These are phyloP conservation scores for Stegana nigrithorax DNA, from an alignment of 2,888 invertebrate genomes.

Conservation along the genomic window DNA sequence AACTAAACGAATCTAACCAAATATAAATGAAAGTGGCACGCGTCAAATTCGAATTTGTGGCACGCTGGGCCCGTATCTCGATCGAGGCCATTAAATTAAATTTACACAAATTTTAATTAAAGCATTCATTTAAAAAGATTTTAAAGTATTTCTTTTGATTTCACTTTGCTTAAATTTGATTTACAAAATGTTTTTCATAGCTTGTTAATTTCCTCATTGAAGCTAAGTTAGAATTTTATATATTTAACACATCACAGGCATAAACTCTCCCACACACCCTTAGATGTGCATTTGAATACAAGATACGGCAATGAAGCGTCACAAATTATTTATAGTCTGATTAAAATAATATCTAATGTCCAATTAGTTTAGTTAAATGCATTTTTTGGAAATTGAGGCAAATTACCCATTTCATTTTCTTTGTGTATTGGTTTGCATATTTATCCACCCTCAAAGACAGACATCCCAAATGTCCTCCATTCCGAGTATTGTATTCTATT, in stretches of 20 bases:
- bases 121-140: constrained; percentile 54
- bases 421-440: too few species aligned
- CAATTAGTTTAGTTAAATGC: constrained; percentile 34
- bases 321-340: constrained; percentile 42
- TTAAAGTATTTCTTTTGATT: constrained; percentile 38
- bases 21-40: constrained; percentile 29
- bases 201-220: background rate
- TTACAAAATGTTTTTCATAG: constrained; percentile 48
- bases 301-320: constrained; percentile 50
- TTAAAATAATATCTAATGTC: constrained; percentile 11
- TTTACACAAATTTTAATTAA: constrained; percentile 40
- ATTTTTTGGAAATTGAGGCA: constrained; percentile 54
- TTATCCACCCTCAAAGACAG: too few species aligned
- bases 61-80: constrained; percentile 20
- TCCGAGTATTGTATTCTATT: too few species aligned
- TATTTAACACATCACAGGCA: too few species aligned
- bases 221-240: too few species aligned
- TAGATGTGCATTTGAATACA: background rate
- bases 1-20: background rate
- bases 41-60: constrained; percentile 30
- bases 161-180: constrained; percentile 11
- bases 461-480: too few species aligned
- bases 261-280: background rate
- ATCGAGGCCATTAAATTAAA: constrained; percentile 40
- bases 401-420: too few species aligned